Evolutionary conservation across 1,140 invertebrate genomes (phyloP).

Genomic region (Megalopta genalis): DNA sequence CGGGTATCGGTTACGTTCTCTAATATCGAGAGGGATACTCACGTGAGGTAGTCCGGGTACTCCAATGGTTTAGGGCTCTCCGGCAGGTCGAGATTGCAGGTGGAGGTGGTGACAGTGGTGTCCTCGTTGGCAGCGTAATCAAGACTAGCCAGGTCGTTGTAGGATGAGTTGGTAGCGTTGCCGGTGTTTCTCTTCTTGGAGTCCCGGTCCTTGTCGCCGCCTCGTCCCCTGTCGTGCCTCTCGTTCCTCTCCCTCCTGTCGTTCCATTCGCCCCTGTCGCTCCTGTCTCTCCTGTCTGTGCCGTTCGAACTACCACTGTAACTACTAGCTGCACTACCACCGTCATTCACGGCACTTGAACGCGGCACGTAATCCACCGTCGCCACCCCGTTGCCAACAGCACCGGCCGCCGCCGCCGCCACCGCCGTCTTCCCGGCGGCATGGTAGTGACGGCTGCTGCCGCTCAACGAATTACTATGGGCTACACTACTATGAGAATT

Average conservation of each 20-base stretch:
- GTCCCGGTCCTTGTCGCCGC: conserved; percentile 49
- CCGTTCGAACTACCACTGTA: conserved; percentile 37
- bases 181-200: conserved; percentile 34
- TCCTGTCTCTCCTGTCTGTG: conserved; percentile 63
- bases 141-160: conserved; percentile 20
- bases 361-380: conserved; percentile 28
- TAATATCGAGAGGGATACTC: conserved; percentile 62
- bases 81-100: conserved; percentile 36
- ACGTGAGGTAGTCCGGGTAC: conserved; percentile 82
- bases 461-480: conserved; percentile 33
- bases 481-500: conserved; percentile 54
- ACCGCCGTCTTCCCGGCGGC: conserved; percentile 21
- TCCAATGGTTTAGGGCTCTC: conserved; percentile 66
- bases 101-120: conserved; percentile 30
- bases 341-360: conserved; percentile 39
- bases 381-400: conserved; percentile 2
- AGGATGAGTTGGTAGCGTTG: neutral
- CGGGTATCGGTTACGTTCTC: neutral
- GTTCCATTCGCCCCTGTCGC: neutral
- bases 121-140: conserved; percentile 22
- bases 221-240: conserved; percentile 61
- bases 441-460: conserved; percentile 33
- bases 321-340: conserved; percentile 20
- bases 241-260: conserved; percentile 46
- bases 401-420: neutral